Percentiles rank a stretch among this genome's conserved stretches.
Evolutionary conservation across 2,113 vertebrate species (phyloP).

Genomic region (Kobus ellipsiprymnus): DNA sequence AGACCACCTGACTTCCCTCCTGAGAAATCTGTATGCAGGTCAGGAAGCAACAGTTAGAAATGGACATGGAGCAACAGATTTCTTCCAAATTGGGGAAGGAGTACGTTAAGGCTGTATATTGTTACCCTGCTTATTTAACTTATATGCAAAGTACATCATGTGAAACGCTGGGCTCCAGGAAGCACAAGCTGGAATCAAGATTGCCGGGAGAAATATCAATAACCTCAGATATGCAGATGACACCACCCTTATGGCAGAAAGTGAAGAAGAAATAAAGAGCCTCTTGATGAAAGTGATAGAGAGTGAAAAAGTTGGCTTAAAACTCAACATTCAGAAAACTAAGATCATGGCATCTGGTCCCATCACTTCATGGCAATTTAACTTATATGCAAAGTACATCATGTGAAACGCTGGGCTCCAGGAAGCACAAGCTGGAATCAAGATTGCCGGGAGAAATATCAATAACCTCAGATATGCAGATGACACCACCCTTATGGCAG

Average conservation of each 20-base stretch:
- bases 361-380: neutral
- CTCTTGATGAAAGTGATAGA: neutral
- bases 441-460: neutral
- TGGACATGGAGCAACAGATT: neutral
- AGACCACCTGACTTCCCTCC: neutral
- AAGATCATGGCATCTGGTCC: too few species aligned
- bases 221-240: neutral
- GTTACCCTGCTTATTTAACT: neutral
- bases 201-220: neutral
- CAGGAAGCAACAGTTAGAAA: neutral
- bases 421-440: neutral
- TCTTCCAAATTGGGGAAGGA: neutral
- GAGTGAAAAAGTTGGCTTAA: neutral
- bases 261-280: neutral
- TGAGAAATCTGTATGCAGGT: neutral
- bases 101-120: neutral
- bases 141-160: neutral
- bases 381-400: neutral
- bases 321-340: too few species aligned
- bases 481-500: neutral
- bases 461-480: neutral
- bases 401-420: neutral
- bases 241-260: neutral
- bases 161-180: neutral
- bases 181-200: neutral